phyloP scores from a whole-genome alignment of 2,797 vertebrate genomes.

The Pseudochromis fuscus region DNA sequence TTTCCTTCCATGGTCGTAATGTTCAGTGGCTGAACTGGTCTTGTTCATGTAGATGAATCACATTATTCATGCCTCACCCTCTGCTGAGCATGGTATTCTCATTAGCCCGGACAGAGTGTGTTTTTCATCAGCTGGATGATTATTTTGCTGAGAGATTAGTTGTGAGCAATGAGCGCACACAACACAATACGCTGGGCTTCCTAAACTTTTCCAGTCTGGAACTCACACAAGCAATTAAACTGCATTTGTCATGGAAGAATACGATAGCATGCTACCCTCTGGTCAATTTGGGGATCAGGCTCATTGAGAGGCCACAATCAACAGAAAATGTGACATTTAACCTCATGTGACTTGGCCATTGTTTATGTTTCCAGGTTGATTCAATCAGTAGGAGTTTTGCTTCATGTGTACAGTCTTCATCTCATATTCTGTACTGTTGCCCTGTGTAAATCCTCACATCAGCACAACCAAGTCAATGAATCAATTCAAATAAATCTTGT shows the following conservation, averaged over 20 bases:
- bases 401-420: conserved; percentile 12
- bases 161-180: conserved; percentile 37
- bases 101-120: conserved; percentile 57
- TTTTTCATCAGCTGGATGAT: conserved; percentile 61
- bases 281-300: background rate
- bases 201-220: conserved; percentile 25
- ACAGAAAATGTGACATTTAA: conserved; percentile 11
- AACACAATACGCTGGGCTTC: conserved; percentile 37
- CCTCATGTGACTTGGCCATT: conserved; percentile 2
- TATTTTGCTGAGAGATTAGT: conserved; percentile 65
- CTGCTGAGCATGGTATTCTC: conserved; percentile 69
- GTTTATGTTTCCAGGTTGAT: conserved; percentile 4
- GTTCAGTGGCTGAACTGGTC: conserved; percentile 52
- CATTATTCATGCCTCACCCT: conserved; percentile 72
- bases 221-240: conserved; percentile 56
- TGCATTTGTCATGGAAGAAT: conserved; percentile 49
- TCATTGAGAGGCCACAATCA: background rate
- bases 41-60: conserved; percentile 68
- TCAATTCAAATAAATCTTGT: background rate
- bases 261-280: background rate
- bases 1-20: conserved; percentile 67
- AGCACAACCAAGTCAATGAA: background rate
- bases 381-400: background rate
- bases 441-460: background rate
- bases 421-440: background rate